These are phyloP conservation scores for Poeciliopsis retropinna DNA, from an alignment of 2,113 vertebrate genomes.

Conservation along the genomic window DNA sequence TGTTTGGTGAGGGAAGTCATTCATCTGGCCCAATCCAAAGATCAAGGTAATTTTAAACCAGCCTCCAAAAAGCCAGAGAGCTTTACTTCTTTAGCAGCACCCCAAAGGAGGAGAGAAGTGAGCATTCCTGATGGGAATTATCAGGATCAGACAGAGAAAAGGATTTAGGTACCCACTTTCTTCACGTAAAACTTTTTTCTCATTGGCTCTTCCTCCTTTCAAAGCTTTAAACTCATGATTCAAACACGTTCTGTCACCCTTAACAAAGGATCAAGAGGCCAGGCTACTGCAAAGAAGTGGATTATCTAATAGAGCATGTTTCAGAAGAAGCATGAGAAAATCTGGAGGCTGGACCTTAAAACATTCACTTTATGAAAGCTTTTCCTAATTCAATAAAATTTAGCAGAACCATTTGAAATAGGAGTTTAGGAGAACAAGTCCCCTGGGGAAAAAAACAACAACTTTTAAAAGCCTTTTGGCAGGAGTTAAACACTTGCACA, in stretches of 20 bases:
- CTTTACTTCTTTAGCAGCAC: conserved; percentile 43
- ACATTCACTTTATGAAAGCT: conserved; percentile 23
- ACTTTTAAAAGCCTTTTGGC: conserved; percentile 27
- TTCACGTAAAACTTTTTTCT: conserved; percentile 48
- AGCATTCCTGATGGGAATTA: conserved; percentile 71
- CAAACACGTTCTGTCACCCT: conserved; percentile 56
- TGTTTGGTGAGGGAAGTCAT: conserved; percentile 66
- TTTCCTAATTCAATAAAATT: background rate
- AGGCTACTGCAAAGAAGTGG: conserved; percentile 55
- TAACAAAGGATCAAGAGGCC: conserved; percentile 74
- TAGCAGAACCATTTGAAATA: background rate
- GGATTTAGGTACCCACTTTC: conserved; percentile 73
- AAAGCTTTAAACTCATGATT: conserved; percentile 60
- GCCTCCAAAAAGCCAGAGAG: conserved; percentile 29
- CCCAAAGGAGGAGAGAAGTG: conserved; percentile 48
- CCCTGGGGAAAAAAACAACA: conserved; percentile 20
- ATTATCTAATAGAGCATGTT: conserved; percentile 61
- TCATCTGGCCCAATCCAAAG: conserved; percentile 50
- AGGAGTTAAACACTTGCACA: conserved; percentile 42
- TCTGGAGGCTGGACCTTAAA: conserved; percentile 47
- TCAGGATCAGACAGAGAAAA: conserved; percentile 60
- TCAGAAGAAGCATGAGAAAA: conserved; percentile 34
- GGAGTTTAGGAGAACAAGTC: conserved; percentile 19
- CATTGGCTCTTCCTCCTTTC: conserved; percentile 56
- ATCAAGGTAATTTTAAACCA: conserved; percentile 56